These are phyloP conservation scores for Xestia ashworthii DNA, from an alignment of 2,888 invertebrate species.

Conservation along the genomic window DNA sequence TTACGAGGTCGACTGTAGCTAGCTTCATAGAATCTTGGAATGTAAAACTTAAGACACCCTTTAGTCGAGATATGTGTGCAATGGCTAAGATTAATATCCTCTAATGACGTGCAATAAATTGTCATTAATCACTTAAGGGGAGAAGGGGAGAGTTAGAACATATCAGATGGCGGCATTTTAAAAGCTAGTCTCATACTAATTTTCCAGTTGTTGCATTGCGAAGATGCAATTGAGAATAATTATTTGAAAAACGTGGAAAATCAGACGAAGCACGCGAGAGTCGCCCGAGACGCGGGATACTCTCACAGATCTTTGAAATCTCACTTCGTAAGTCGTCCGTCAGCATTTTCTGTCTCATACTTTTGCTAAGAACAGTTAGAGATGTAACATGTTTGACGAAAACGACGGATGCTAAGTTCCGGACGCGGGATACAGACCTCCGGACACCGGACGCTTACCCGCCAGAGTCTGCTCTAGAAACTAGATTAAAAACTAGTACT, in stretches of 20 bases:
- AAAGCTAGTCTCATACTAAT: slow-evolving; percentile 59
- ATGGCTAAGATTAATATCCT: slow-evolving; percentile 35
- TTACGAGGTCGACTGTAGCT: background rate
- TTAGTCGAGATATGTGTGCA: slow-evolving; percentile 2
- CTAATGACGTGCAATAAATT: slow-evolving; percentile 35
- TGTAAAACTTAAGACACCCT: background rate
- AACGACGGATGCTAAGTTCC: slow-evolving; percentile 48
- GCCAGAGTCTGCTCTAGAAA: slow-evolving; percentile 63
- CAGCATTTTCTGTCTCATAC: slow-evolving; percentile 33
- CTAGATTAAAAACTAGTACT: slow-evolving; percentile 60
- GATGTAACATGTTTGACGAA: slow-evolving; percentile 36
- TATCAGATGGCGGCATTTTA: slow-evolving; percentile 48
- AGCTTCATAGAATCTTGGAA: background rate
- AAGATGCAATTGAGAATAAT: slow-evolving; percentile 72
- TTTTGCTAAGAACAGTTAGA: slow-evolving; percentile 39
- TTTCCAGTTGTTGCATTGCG: slow-evolving; percentile 64
- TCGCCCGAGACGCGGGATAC: slow-evolving; percentile 49
- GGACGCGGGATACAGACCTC: slow-evolving; percentile 55
- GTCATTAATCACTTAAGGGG: slow-evolving; percentile 46
- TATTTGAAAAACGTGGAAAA: slow-evolving; percentile 80
- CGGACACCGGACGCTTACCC: slow-evolving; percentile 60
- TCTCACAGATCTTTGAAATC: slow-evolving; percentile 65
- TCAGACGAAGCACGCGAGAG: slow-evolving; percentile 69
- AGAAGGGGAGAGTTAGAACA: slow-evolving; percentile 39
- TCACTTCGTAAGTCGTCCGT: slow-evolving; percentile 49